phyloP scores from a whole-genome alignment of 2,888 invertebrate species.

The Zhengitettix transpicula region DNA sequence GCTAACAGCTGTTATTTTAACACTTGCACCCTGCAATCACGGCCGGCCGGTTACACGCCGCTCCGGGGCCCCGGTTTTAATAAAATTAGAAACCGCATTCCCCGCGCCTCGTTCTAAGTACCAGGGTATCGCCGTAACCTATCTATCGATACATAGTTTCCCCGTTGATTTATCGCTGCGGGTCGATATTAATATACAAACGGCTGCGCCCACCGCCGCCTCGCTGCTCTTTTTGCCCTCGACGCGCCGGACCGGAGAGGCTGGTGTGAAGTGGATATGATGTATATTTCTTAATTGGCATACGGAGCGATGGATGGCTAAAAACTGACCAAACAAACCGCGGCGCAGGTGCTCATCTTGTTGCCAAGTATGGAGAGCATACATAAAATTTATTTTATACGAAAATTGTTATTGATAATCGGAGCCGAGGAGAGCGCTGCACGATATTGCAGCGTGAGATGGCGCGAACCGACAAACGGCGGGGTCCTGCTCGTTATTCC shows the following conservation, averaged over 20 bases:
- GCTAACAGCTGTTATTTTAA: constrained; percentile 7
- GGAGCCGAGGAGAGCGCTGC: neutral
- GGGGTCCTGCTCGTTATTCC: no score
- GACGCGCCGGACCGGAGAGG: neutral
- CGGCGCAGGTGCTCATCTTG: neutral
- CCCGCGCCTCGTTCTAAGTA: neutral
- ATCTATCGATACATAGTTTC: constrained; percentile 7
- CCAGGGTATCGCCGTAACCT: neutral
- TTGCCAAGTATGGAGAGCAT: neutral
- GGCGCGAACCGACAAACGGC: no score
- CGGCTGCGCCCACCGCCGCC: constrained; percentile 2
- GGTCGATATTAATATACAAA: constrained; percentile 4
- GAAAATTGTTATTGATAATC: neutral
- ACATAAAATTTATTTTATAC: neutral
- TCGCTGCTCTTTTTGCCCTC: neutral
- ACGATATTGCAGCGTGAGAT: no score
- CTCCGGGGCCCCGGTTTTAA: constrained; percentile 3
- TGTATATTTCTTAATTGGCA: constrained; percentile 2
- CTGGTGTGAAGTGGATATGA: constrained; percentile 1
- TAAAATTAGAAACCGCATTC: constrained; percentile 8
- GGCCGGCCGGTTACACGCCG: neutral
- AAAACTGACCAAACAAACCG: neutral
- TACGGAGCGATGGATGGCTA: neutral
- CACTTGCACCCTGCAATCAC: constrained; percentile 1
- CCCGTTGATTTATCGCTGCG: neutral